Evolutionary conservation across 2,888 invertebrate genomes (phyloP).

Genomic region (Lumbricus terrestris): DNA sequence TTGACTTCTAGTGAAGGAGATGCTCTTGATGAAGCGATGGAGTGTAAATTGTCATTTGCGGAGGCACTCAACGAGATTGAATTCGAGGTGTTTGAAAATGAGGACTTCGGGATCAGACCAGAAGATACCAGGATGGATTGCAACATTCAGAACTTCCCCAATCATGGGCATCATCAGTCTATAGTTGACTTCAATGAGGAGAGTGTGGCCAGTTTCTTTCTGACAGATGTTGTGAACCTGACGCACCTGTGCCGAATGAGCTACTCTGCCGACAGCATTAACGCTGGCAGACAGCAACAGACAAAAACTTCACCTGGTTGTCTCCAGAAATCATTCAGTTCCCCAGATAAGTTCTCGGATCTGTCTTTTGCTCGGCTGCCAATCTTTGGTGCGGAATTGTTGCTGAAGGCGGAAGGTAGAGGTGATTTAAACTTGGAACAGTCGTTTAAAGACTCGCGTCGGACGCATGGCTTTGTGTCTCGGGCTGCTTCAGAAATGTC

Average conservation of each 20-base stretch:
- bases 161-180: neutral
- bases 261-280: neutral
- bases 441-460: neutral
- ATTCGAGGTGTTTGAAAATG: slow-evolving; percentile 7
- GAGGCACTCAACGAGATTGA: neutral
- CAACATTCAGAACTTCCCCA: neutral
- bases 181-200: neutral
- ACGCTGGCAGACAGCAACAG: neutral
- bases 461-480: neutral
- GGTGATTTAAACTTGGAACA: neutral
- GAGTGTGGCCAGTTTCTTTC: neutral
- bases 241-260: neutral
- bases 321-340: neutral
- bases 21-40: neutral
- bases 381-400: neutral
- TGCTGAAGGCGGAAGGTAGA: neutral
- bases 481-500: neutral
- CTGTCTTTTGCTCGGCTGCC: neutral
- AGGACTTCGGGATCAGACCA: neutral
- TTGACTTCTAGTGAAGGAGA: too few relatives aligned
- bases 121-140: neutral
- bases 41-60: neutral
- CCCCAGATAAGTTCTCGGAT: neutral
- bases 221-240: neutral
- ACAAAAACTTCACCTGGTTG: neutral